Conservation (phyloP, 2,797 vertebrate genomes). For the Siniperca undulata region DNA sequence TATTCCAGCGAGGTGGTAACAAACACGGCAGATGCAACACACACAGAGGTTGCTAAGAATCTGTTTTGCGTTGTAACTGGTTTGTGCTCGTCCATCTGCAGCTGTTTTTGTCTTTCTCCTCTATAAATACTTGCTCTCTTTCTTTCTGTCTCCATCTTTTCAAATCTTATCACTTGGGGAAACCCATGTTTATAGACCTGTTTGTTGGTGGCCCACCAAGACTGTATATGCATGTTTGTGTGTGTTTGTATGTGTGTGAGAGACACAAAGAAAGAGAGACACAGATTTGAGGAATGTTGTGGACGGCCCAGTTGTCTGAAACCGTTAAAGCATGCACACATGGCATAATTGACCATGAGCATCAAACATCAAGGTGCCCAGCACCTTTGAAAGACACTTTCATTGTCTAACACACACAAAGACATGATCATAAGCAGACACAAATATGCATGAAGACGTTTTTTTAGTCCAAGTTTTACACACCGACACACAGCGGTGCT, state of each 20-base stretch:
- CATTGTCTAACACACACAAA: neutral
- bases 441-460: constrained; percentile 25
- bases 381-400: neutral
- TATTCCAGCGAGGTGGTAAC: neutral
- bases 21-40: constrained; percentile 5
- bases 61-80: constrained; percentile 25
- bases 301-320: constrained; percentile 48
- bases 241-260: constrained; percentile 36
- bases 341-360: constrained; percentile 45
- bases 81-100: constrained; percentile 53
- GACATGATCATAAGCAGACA: constrained; percentile 11
- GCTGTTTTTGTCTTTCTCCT: constrained; percentile 64
- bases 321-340: constrained; percentile 59
- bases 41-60: constrained; percentile 9
- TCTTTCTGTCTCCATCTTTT: constrained; percentile 58
- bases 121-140: constrained; percentile 59
- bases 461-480: constrained; percentile 35
- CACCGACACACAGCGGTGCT: constrained; percentile 51
- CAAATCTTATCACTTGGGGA: constrained; percentile 67
- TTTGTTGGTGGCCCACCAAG: constrained; percentile 65
- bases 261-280: neutral
- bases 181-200: constrained; percentile 72
- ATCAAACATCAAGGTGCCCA: constrained; percentile 15
- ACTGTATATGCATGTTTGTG: constrained; percentile 48
- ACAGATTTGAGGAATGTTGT: constrained; percentile 58